A percentile compares a stretch with the other conserved stretches of the same genome.
Conservation (phyloP, 1,140 invertebrate species). For the Cheumatopsyche charites region DNA sequence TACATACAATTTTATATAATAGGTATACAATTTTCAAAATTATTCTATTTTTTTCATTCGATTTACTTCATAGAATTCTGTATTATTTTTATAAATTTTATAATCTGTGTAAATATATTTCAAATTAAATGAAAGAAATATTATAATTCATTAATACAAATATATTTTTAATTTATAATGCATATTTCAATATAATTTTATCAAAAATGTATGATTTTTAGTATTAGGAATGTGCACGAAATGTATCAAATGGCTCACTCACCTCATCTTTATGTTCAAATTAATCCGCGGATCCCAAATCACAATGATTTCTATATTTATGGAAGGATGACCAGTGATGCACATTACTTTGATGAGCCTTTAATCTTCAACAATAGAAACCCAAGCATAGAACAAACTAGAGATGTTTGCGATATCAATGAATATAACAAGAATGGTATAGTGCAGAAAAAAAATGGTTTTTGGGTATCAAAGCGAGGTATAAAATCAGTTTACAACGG, state of each 20-base stretch:
- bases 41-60: no score
- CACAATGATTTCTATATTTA: slow-evolving; percentile 23
- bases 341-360: slow-evolving; percentile 25
- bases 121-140: no score
- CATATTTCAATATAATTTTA: no score
- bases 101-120: no score
- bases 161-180: no score
- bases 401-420: slow-evolving; percentile 48
- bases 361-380: slow-evolving; percentile 8
- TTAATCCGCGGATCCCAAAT: slow-evolving; percentile 7
- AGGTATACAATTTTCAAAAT: no score
- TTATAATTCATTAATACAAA: no score
- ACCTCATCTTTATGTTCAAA: slow-evolving; percentile 30
- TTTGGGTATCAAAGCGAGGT: slow-evolving; percentile 31
- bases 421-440: slow-evolving; percentile 39
- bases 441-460: slow-evolving; percentile 14
- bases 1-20: no score
- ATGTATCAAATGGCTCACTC: slow-evolving; percentile 36
- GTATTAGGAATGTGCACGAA: slow-evolving; percentile 28
- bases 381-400: slow-evolving; percentile 48
- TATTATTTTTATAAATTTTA: no score
- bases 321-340: slow-evolving; percentile 22
- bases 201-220: no score
- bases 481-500: slow-evolving; percentile 9
- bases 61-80: no score